Evolutionary conservation across 2,113 vertebrate genomes (phyloP).

Genomic region (Lepus americanus): DNA sequence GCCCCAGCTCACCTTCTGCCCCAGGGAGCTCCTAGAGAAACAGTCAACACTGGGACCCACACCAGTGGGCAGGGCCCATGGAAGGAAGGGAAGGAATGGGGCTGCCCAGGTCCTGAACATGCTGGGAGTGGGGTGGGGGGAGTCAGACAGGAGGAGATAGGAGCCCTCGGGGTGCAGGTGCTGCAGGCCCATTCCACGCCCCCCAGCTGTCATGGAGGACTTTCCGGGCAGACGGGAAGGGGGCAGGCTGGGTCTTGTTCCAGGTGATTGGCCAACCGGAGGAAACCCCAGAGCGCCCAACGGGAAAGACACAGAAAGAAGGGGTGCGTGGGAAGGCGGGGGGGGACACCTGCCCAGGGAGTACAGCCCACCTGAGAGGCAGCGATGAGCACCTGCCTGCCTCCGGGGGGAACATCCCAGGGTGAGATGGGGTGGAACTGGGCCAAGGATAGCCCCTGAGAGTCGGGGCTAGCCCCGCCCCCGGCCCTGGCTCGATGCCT

Average conservation of each 20-base stretch:
- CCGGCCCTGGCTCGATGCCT: background rate
- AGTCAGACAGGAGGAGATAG: background rate
- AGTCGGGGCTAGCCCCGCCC: background rate
- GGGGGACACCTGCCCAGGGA: slow-evolving; percentile 19
- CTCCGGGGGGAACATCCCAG: background rate
- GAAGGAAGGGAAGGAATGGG: background rate
- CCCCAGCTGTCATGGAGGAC: background rate
- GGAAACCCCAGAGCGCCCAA: slow-evolving; percentile 47
- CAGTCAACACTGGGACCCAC: background rate
- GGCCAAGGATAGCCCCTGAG: background rate
- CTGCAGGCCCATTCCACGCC: background rate
- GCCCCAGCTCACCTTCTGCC: background rate
- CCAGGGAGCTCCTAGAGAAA: background rate
- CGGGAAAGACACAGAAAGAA: slow-evolving; percentile 7
- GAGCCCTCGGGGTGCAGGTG: background rate
- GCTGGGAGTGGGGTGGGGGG: no score
- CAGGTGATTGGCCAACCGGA: slow-evolving; percentile 51
- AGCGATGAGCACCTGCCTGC: background rate
- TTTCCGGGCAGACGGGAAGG: background rate
- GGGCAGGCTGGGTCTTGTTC: slow-evolving; percentile 4
- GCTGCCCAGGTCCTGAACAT: background rate
- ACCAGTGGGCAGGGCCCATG: background rate
- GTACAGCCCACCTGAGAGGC: background rate
- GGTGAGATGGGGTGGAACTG: background rate
- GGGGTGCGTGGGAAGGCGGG: background rate